Evolutionary conservation across 2,113 vertebrate species (phyloP), one percentile per base, ranked within the genome.

Genomic region (Cryptoleucopteryx plumbea): DNA sequence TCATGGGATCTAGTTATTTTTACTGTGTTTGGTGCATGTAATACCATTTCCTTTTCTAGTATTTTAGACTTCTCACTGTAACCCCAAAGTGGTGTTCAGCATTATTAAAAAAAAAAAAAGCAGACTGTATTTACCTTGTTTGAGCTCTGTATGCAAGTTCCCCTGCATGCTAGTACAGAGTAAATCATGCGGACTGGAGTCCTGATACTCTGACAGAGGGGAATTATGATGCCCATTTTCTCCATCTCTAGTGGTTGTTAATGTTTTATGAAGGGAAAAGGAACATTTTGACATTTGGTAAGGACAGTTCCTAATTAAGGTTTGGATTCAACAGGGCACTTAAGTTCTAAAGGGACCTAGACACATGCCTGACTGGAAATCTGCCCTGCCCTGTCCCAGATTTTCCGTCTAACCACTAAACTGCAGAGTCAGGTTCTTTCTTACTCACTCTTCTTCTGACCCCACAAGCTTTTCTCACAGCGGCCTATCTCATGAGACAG

Each of bases 211-310:
- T 89, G 88, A 77, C 77, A 70, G 70, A 77, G 6, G 26, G 78
- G 53, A 95, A 73, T 90, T 77, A 93, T 55, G 53, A n/a, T 89
- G 26, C 38, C 53, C 78, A 82, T 95, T 96, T 97, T 80, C 91
- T 97, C 74, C 58, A 72, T 66, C 50, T 95, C 73, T 80, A 32
- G 58, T 26, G 84, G 26, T 75, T 3, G 0, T 95, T 93, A 95
- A 94, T 88, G 58, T 94, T 97, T 95, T 80, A 95, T 89, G 89
- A 95, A 93, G 73, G 81, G 59, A 82, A 96, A 94, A 91, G 42
- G 89, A 95, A 91, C 73, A 85, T 92, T 97, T 79, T 96, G 81
- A 85, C 81, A 95, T 95, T 94, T 75, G 25, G 38, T 91, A 75
- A 95, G 86, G 91, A 93, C 52, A 90, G 81, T 87, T 96, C 90